A percentile compares a stretch with the other conserved stretches of the same genome.
phyloP scores from a whole-genome alignment of 1,140 invertebrate species.

The Dendrolimus kikuchii region DNA sequence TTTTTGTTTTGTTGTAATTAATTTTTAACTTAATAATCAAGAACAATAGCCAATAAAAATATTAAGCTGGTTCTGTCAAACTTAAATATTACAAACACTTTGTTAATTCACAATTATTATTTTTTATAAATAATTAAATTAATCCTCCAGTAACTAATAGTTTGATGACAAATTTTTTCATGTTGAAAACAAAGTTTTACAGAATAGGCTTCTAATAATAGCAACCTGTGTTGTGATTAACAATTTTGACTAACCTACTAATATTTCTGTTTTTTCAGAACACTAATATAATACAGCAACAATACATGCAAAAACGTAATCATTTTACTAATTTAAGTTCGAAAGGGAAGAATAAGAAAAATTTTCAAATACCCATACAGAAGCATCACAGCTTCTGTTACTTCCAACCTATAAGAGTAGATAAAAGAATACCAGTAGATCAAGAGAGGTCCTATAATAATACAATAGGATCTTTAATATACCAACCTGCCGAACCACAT shows the following conservation, averaged over 20 bases:
- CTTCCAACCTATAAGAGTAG: conserved; percentile 75
- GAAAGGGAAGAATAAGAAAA: conserved; percentile 72
- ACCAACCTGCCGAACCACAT: conserved; percentile 53
- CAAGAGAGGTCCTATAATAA: conserved; percentile 64
- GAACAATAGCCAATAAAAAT: too few relatives aligned
- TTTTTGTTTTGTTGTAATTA: conserved; percentile 28
- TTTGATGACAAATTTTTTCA: too few relatives aligned
- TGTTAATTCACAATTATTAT: too few relatives aligned
- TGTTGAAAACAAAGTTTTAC: too few relatives aligned
- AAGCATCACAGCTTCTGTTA: conserved; percentile 80
- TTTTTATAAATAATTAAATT: too few relatives aligned
- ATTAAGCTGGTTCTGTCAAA: too few relatives aligned
- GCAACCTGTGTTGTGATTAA: conserved; percentile 22
- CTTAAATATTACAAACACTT: too few relatives aligned
- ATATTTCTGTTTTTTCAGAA: conserved; percentile 57
- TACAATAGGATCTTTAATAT: conserved; percentile 62
- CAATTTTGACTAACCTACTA: conserved; percentile 22
- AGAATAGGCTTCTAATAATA: too few relatives aligned
- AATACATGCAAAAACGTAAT: conserved; percentile 68
- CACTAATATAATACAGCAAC: conserved; percentile 71
- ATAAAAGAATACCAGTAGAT: conserved; percentile 57
- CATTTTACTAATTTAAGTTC: conserved; percentile 60
- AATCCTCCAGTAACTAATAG: too few relatives aligned
- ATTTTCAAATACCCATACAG: conserved; percentile 76
- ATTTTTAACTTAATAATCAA: too few relatives aligned